phyloP scores from a whole-genome alignment of 2,797 vertebrate species.

The Propithecus perrieri region DNA sequence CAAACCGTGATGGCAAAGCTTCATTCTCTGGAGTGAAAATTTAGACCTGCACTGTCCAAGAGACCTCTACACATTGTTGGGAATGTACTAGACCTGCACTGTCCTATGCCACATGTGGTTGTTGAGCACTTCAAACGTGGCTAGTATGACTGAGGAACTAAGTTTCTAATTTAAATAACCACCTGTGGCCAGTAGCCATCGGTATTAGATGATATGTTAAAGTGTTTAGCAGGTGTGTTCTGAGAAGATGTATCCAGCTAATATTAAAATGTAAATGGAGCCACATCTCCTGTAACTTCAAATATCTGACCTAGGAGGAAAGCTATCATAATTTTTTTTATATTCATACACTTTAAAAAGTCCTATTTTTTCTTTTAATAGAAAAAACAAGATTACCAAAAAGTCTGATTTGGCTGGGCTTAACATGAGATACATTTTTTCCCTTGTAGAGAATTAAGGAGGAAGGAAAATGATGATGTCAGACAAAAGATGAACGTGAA shows the following conservation, averaged over 20 bases:
- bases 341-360: background rate
- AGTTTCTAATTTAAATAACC: background rate
- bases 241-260: background rate
- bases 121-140: background rate
- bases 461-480: too few species aligned
- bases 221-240: background rate
- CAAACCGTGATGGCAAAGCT: background rate
- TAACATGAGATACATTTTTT: background rate
- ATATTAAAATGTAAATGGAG: background rate
- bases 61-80: rapidly evolving
- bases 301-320: background rate
- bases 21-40: background rate
- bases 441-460: background rate
- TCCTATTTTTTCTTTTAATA: background rate
- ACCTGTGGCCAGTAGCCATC: background rate
- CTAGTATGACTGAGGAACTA: background rate
- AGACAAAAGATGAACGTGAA: background rate
- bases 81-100: too few species aligned
- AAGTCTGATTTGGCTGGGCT: background rate
- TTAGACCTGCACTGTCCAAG: background rate
- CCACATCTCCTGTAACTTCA: background rate
- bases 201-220: background rate
- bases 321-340: background rate
- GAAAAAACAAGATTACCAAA: background rate
- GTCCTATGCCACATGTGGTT: rapidly evolving